Conservation (phyloP, 2,113 vertebrate species). For the human (Homo sapiens) region GRCh38 chr5:102914501-102915000, state of each 20-base stretch:
- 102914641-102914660: background rate
- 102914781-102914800: background rate
- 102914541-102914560: background rate
- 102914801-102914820: background rate
- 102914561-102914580: background rate
- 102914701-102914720: background rate
- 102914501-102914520: background rate
- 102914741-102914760: background rate
- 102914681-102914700: background rate
- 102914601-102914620: background rate
- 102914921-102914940: background rate
- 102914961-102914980: background rate
- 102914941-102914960: background rate
- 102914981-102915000: background rate
- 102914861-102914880: conserved; percentile 37
- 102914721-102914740: background rate
- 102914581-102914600: background rate
- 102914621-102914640: background rate
- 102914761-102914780: background rate
- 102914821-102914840: background rate
- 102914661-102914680: background rate
- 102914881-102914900: conserved; percentile 4
- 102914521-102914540: background rate
- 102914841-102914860: background rate
- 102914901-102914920: background rate